Evolutionary conservation across 2,113 vertebrate genomes (phyloP), one percentile per base, ranked within the genome.

Genomic region (Muntiacus muntjak): DNA sequence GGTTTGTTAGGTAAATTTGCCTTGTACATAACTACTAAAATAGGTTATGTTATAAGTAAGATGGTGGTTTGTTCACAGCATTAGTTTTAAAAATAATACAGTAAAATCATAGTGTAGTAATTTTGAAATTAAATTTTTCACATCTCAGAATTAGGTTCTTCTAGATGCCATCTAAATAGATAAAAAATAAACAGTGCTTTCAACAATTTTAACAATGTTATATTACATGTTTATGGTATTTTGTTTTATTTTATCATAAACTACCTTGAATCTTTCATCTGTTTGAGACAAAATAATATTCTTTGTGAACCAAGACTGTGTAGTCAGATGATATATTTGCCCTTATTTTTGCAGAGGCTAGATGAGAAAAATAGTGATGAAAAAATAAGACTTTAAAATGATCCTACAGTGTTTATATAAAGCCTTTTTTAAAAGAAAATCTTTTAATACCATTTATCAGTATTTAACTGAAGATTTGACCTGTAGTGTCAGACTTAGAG

Each of bases 51-150:
- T 83, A 28, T 36, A 88, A 91, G 5, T 17, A 88, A 36, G 23
- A 6, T 58, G 76, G 11, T 71, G 5, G 8, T 23, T 88, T 97
- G 62, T 55, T 87, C 60, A 90, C 6, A 52, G 26, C 12, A 57
- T 71, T 94, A 14, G 19, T 88, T 96, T 97, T 92, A 40, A 87
- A 90, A 96, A 52, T 52, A 85, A 50, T 60, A 62, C 0, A 91
- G 21, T 82, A 52, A 95, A 91, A 40, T 92, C 15, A 45, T 92
- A 15, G 6, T 43, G 28, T 33, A 71, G 52, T 14, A 52, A 52
- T 93, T 97, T 94, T 96, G 55, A 92, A 12, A 91, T 58, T 16
- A 60, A 30, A 64, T 91, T 95, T 87, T 96, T 81, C 16, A 82
- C 17, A 4, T 43, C 19, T 55, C 23, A 92, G 45, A 86, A 92